Percentiles rank a stretch among this genome's conserved stretches.
Evolutionary conservation across 1,140 invertebrate genomes (phyloP).

Genomic region (Drosophila sp.): DNA sequence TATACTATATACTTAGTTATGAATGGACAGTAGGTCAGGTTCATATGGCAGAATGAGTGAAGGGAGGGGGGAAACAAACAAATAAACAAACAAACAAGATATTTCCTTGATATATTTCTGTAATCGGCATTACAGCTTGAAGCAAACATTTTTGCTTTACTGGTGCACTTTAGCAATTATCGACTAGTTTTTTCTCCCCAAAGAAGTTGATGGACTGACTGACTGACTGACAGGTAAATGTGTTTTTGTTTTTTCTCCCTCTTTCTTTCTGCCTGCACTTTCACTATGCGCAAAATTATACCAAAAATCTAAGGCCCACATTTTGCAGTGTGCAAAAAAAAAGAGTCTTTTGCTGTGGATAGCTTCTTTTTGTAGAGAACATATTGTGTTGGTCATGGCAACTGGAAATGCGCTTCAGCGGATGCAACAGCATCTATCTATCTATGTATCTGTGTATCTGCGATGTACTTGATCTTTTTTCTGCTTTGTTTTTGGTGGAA

Average conservation of each 20-base stretch:
- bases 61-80: too few relatives aligned
- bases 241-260: background rate
- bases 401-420: constrained; percentile 62
- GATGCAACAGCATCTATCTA: constrained; percentile 18
- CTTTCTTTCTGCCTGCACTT: constrained; percentile 34
- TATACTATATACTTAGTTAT: too few relatives aligned
- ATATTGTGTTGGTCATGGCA: constrained; percentile 70
- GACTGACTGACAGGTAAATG: constrained; percentile 7
- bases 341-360: background rate
- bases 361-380: constrained; percentile 58
- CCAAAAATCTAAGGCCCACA: constrained; percentile 60
- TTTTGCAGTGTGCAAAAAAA: background rate
- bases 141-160: background rate
- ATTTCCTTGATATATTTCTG: too few relatives aligned
- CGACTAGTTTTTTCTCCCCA: background rate
- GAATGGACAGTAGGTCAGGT: constrained; percentile 53
- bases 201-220: background rate
- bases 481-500: constrained; percentile 38
- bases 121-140: background rate
- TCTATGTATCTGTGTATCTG: constrained; percentile 50
- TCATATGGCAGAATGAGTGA: constrained; percentile 17
- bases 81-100: too few relatives aligned
- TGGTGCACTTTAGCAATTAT: constrained; percentile 13
- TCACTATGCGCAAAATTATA: constrained; percentile 57
- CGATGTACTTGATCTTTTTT: constrained; percentile 74